A percentile compares a stretch with the other conserved stretches of the same genome.
These are phyloP conservation scores for Sisyra terminalis DNA, from an alignment of 2,888 invertebrate genomes.

Conservation along the genomic window DNA sequence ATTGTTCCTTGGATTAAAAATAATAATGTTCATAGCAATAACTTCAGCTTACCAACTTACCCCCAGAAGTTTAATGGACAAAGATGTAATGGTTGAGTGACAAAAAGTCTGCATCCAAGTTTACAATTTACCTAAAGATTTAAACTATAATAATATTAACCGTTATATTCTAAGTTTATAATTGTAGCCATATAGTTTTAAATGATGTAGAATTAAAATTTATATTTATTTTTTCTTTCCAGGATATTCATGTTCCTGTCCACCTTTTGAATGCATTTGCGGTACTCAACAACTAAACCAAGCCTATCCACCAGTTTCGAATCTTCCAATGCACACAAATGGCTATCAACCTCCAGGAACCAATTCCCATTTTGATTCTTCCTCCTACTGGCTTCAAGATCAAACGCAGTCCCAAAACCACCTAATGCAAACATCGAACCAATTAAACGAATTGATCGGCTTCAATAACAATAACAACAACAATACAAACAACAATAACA, in stretches of 20 bases:
- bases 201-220: background rate
- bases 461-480: conserved; percentile 9
- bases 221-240: conserved; percentile 16
- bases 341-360: conserved; percentile 14
- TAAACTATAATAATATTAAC: too few species aligned
- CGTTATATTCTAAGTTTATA: too few species aligned
- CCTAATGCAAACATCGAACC: conserved; percentile 17
- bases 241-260: conserved; percentile 53
- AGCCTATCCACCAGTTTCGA: conserved; percentile 17
- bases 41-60: too few species aligned
- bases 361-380: conserved; percentile 16
- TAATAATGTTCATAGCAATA: too few species aligned
- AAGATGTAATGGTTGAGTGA: too few species aligned
- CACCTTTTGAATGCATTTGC: conserved; percentile 60
- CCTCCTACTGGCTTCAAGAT: conserved; percentile 17
- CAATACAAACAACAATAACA: conserved; percentile 20
- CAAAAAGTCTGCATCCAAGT: too few species aligned
- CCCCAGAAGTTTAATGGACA: too few species aligned
- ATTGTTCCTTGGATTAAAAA: too few species aligned
- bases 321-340: conserved; percentile 20
- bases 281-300: conserved; percentile 18
- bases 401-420: conserved; percentile 24
- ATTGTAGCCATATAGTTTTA: too few species aligned
- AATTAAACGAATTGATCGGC: conserved; percentile 18
- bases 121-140: too few species aligned